A percentile compares a stretch with the other conserved stretches of the same genome.
These are phyloP conservation scores for Acestrorhynchus altus DNA, from an alignment of 2,797 vertebrate species.

Conservation along the genomic window DNA sequence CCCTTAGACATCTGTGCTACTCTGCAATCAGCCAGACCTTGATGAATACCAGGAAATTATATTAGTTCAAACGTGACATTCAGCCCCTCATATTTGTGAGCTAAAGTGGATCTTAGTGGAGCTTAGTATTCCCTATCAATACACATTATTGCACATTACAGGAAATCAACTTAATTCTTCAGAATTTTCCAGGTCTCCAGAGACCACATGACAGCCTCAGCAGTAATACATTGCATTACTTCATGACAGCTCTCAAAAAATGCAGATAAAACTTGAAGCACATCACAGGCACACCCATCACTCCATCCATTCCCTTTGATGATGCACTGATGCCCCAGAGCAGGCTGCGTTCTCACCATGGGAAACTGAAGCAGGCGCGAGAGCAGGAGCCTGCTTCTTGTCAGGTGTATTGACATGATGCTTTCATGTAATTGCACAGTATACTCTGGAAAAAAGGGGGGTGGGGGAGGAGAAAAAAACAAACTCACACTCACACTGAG, in stretches of 20 bases:
- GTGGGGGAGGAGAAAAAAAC: neutral
- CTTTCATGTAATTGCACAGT: neutral
- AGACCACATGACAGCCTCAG: neutral
- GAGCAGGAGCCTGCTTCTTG: neutral
- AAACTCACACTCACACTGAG: conserved; percentile 10
- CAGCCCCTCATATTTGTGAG: too few relatives aligned
- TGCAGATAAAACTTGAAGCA: neutral
- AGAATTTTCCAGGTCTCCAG: neutral
- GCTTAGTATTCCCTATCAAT: neutral
- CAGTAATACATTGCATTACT: neutral
- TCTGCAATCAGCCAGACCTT: too few relatives aligned
- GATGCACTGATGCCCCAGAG: conserved; percentile 33
- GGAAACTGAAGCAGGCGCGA: conserved; percentile 33
- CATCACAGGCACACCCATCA: neutral
- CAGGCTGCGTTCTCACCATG: conserved; percentile 36
- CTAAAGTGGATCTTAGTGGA: neutral
- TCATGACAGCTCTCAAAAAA: neutral
- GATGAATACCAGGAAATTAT: too few relatives aligned
- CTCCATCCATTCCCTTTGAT: conserved; percentile 36
- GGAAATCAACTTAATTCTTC: neutral
- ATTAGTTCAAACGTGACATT: too few relatives aligned
- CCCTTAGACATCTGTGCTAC: too few relatives aligned
- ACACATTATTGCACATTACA: neutral
- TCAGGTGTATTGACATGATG: neutral
- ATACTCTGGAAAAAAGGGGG: neutral